Percentiles rank a stretch among this genome's conserved stretches.
Evolutionary conservation across 2,797 vertebrate genomes (phyloP).

Genomic region (Mycteria americana): DNA sequence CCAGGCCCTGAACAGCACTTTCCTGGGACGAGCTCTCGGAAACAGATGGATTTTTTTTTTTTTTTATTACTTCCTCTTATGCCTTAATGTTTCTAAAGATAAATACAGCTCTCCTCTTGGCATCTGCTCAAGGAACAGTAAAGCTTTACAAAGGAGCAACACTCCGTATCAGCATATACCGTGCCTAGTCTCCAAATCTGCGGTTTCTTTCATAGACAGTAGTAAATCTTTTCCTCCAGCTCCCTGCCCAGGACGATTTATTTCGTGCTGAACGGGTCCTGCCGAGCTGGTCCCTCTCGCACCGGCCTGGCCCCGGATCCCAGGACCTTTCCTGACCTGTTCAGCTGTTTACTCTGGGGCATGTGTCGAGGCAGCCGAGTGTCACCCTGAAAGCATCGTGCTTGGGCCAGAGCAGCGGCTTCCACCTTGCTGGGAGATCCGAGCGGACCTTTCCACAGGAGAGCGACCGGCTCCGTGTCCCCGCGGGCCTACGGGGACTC

Average conservation of each 20-base stretch:
- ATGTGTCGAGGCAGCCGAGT: background rate
- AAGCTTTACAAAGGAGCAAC: background rate
- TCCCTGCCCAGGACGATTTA: background rate
- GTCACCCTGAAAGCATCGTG: too few relatives aligned
- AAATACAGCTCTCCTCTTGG: background rate
- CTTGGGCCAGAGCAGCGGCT: background rate
- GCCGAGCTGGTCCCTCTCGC: background rate
- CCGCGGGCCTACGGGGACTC: background rate
- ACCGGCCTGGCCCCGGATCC: rapidly evolving
- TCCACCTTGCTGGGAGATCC: background rate
- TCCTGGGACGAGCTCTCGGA: background rate
- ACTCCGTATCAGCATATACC: background rate
- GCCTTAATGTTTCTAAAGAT: background rate
- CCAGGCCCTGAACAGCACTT: background rate
- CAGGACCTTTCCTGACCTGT: background rate
- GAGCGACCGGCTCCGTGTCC: rapidly evolving
- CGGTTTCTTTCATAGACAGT: background rate
- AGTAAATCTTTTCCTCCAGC: background rate
- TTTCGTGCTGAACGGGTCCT: background rate
- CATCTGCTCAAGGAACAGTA: background rate
- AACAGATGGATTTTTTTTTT: background rate
- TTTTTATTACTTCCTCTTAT: background rate
- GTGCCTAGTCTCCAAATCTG: background rate
- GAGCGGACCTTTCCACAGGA: background rate
- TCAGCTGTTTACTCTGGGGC: background rate